phyloP scores from a whole-genome alignment of 2,888 invertebrate species.

The Andrena bucephala region DNA sequence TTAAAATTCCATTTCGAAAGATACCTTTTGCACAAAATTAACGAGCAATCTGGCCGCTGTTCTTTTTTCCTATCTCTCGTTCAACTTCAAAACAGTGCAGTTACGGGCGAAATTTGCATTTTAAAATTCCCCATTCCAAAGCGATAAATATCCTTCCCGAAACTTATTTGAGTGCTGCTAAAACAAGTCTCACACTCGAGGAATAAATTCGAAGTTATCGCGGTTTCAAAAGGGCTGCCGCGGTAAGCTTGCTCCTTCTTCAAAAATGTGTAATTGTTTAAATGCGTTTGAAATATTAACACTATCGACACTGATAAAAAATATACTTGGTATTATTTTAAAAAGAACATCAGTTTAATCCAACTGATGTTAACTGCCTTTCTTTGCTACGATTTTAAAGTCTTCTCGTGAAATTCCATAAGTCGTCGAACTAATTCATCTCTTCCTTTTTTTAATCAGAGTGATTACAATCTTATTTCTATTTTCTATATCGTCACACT shows the following conservation, averaged over 20 bases:
- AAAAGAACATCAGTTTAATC: neutral
- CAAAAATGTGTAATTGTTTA: neutral
- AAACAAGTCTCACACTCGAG: slow-evolving; percentile 8
- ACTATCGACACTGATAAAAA: neutral
- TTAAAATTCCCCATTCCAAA: slow-evolving; percentile 23
- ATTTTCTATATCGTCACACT: no score
- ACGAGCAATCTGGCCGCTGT: neutral
- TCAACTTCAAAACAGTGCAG: slow-evolving; percentile 6
- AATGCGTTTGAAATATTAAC: neutral
- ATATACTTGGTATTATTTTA: neutral
- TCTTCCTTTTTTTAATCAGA: no score
- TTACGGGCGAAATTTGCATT: slow-evolving; percentile 19
- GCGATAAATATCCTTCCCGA: slow-evolving; percentile 12
- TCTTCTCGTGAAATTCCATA: no score
- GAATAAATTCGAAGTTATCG: slow-evolving; percentile 30
- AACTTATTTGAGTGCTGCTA: slow-evolving; percentile 21
- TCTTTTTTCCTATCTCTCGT: neutral
- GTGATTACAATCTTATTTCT: no score
- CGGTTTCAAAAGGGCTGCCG: slow-evolving; percentile 6
- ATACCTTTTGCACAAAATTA: slow-evolving; percentile 3
- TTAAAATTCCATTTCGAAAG: slow-evolving; percentile 4
- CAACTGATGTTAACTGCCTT: no score
- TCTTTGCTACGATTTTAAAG: no score
- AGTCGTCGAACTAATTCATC: no score
- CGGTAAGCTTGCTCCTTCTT: neutral